A percentile compares a stretch with the other conserved stretches of the same genome.
These are phyloP conservation scores for Piezodorus guildinii DNA, from an alignment of 1,140 invertebrate species.

Conservation along the genomic window DNA sequence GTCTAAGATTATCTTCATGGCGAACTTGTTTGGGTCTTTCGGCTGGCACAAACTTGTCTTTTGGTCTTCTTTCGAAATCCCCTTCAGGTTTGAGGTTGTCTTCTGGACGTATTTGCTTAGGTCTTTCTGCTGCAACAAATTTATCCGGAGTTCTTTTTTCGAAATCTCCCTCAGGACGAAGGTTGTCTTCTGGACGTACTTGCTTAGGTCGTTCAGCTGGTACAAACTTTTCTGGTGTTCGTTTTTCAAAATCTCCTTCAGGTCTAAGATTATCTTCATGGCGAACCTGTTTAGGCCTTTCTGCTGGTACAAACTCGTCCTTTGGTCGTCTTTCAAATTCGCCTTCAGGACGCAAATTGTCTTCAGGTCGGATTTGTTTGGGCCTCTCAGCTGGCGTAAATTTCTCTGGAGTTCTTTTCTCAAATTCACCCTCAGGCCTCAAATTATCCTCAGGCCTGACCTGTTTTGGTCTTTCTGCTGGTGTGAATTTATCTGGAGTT, in stretches of 20 bases:
- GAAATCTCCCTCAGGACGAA: constrained; percentile 38
- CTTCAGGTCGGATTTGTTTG: constrained; percentile 36
- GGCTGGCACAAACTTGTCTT: constrained; percentile 34
- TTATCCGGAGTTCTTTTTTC: constrained; percentile 33
- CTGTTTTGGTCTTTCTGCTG: constrained; percentile 36
- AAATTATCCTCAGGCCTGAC: constrained; percentile 41
- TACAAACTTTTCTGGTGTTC: constrained; percentile 26
- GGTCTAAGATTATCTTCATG: constrained; percentile 39
- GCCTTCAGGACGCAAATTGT: constrained; percentile 44
- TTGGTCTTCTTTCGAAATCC: constrained; percentile 34
- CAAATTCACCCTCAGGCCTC: constrained; percentile 48
- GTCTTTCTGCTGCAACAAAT: constrained; percentile 33
- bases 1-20: constrained; percentile 47
- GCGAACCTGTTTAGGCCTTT: constrained; percentile 33
- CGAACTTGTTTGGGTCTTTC: constrained; percentile 45
- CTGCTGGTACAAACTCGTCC: constrained; percentile 36
- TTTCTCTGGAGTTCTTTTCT: constrained; percentile 33
- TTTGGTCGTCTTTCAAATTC: constrained; percentile 33
- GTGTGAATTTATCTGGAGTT: constrained; percentile 30
- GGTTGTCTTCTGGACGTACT: constrained; percentile 30
- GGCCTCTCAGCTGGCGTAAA: constrained; percentile 39
- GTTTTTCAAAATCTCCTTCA: constrained; percentile 35
- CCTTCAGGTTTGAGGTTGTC: constrained; percentile 42
- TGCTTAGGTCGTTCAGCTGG: constrained; percentile 33
- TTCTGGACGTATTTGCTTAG: constrained; percentile 29